Evolutionary conservation across 1,140 invertebrate species (phyloP).

Genomic region (Vollenhovia emeryi): DNA sequence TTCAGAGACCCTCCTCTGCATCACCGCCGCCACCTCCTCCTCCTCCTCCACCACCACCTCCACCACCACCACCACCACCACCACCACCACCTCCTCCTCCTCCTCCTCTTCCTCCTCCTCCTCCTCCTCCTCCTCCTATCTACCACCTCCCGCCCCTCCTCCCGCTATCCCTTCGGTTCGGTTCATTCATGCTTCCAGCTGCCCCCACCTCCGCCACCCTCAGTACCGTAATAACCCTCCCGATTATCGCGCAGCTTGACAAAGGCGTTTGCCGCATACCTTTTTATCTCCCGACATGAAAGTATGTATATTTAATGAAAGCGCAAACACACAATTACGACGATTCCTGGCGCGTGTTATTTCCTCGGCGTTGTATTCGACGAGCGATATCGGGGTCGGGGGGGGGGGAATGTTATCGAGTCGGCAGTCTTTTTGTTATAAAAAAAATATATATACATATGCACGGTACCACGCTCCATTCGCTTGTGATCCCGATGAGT

Average conservation of each 20-base stretch:
- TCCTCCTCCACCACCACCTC: constrained; percentile 51
- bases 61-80: constrained; percentile 48
- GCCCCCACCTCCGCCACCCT: constrained; percentile 60
- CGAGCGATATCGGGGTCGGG: background rate
- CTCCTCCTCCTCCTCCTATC: constrained; percentile 49
- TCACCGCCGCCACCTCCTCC: constrained; percentile 49
- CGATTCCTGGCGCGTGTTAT: background rate
- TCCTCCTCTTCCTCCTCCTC: constrained; percentile 68
- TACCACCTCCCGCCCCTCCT: constrained; percentile 40
- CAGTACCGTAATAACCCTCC: constrained; percentile 65
- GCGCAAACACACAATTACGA: background rate
- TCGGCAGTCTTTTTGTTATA: background rate
- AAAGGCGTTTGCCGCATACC: background rate
- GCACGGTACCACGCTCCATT: too few species aligned
- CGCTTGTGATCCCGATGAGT: background rate
- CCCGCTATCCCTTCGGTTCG: constrained; percentile 62
- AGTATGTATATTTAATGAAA: constrained; percentile 13
- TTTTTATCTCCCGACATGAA: background rate
- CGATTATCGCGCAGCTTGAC: constrained; percentile 28
- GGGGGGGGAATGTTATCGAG: background rate
- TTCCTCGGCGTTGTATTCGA: background rate
- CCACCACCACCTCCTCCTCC: constrained; percentile 47
- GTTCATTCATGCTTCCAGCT: constrained; percentile 83
- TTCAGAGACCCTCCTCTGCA: constrained; percentile 80
- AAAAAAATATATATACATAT: background rate